A percentile compares a stretch with the other conserved stretches of the same genome.
Evolutionary conservation across 2,888 invertebrate genomes (phyloP).

Genomic region (Thyatira batis): DNA sequence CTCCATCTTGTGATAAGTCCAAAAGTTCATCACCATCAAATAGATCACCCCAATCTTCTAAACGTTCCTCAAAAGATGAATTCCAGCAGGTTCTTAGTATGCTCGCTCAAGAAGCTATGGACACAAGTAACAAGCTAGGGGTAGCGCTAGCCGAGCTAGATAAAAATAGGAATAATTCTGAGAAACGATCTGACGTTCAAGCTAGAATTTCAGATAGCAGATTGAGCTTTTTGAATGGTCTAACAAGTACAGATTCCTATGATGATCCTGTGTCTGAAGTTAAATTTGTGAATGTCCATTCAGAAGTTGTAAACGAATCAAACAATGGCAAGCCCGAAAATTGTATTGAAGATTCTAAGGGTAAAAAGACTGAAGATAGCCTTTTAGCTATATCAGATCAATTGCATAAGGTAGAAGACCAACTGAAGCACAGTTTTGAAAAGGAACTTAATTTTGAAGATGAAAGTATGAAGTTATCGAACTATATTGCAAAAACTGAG

Average conservation of each 20-base stretch:
- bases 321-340: constrained; percentile 25
- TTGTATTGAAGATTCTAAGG: constrained; percentile 47
- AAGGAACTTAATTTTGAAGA: constrained; percentile 69
- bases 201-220: constrained; percentile 76
- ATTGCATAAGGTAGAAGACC: constrained; percentile 74
- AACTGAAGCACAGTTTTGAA: constrained; percentile 73
- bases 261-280: constrained; percentile 50
- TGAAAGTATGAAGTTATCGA: constrained; percentile 57
- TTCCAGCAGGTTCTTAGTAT: constrained; percentile 88
- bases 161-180: constrained; percentile 70
- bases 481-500: constrained; percentile 48
- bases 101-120: constrained; percentile 88
- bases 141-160: constrained; percentile 84
- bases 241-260: constrained; percentile 54
- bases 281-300: constrained; percentile 50
- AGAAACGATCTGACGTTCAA: constrained; percentile 71
- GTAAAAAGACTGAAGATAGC: constrained; percentile 76
- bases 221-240: constrained; percentile 72
- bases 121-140: constrained; percentile 87
- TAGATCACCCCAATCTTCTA: constrained; percentile 78
- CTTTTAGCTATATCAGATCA: constrained; percentile 76
- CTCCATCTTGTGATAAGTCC: constrained; percentile 78
- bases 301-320: constrained; percentile 40
- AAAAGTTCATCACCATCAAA: constrained; percentile 82
- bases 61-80: constrained; percentile 75